Base-by-base conservation (phyloP, 2,797 vertebrate species). In the Hylomyscus alleni region DNA sequence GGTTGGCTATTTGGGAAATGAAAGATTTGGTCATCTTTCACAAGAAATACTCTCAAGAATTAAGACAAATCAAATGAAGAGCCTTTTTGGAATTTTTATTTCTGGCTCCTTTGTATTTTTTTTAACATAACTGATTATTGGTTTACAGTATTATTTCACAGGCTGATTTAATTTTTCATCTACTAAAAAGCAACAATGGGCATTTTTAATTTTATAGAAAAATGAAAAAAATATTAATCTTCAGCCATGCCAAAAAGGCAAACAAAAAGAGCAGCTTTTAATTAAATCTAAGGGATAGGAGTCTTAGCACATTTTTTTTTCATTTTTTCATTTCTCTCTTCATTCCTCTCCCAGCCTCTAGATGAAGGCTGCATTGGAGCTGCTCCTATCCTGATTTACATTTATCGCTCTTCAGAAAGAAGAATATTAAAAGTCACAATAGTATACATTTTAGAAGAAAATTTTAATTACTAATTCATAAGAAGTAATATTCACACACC, bases 391-490 rank as follows among this genome's bases (percentile, higher is more conserved):
- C 96, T 96, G 97, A 98, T 96, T 90, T 58, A 75, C 94, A 37
- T 77, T 94, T 29, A 90, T 93, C 50, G 52, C 60, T 96, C 96
- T 96, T 94, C 96, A 91, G 89, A 75, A 31, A 76, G 37, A 96
- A 90, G 93, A 67, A 92, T 75, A 97, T 62, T 96, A 98, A 93
- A 93, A 97, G 56, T 96, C 97, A 95, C 85, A 37, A 95, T 60
- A 90, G 31, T 97, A 88, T 92, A 97, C 69, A 4, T 83, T 97
- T 98, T 56, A 92, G 96, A 97, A 85, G 0, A 97, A 98, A 98
- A 9, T 95, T 98, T 96, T 97, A 98, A 97, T 98, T 94, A 97
- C 67, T 98, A 97, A 98, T 97, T 97, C 56, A 97, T 88, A 96
- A 93, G 72, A 93, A 97, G 97, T 96, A 96, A 96, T 97, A 92